phyloP scores from a whole-genome alignment of 1,140 invertebrate species.

The Bombus fervidus region DNA sequence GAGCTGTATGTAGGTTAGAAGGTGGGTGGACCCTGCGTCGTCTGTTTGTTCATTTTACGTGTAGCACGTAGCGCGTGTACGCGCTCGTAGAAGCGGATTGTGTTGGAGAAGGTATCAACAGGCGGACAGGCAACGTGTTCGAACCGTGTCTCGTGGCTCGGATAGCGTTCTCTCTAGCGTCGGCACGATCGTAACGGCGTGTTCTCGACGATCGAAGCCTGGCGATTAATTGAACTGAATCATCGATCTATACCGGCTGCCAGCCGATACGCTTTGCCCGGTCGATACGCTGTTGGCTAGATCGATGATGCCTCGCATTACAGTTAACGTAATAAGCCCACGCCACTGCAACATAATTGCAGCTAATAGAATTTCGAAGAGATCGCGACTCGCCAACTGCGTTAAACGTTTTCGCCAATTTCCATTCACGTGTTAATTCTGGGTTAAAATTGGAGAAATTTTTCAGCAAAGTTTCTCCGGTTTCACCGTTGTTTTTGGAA shows the following conservation, averaged over 20 bases:
- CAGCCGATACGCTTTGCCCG: constrained; percentile 37
- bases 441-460: neutral
- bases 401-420: constrained; percentile 6
- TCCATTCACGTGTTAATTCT: neutral
- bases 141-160: constrained; percentile 10
- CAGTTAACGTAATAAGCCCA: constrained; percentile 54
- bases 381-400: neutral
- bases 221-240: constrained; percentile 61
- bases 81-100: neutral
- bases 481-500: no score
- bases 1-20: constrained; percentile 69
- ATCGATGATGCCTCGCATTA: constrained; percentile 36
- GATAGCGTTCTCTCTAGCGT: constrained; percentile 22
- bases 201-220: constrained; percentile 25
- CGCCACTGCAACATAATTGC: constrained; percentile 7
- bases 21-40: constrained; percentile 67
- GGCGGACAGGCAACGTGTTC: neutral
- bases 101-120: constrained; percentile 4
- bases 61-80: constrained; percentile 5
- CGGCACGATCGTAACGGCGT: constrained; percentile 36
- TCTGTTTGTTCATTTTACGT: constrained; percentile 33
- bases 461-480: neutral
- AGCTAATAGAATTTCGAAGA: constrained; percentile 23
- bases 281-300: constrained; percentile 30
- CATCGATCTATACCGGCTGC: constrained; percentile 49